Evolutionary conservation across 2,888 invertebrate species (phyloP), one percentile per base, ranked within the genome.

Genomic region (Catocala fraxini): DNA sequence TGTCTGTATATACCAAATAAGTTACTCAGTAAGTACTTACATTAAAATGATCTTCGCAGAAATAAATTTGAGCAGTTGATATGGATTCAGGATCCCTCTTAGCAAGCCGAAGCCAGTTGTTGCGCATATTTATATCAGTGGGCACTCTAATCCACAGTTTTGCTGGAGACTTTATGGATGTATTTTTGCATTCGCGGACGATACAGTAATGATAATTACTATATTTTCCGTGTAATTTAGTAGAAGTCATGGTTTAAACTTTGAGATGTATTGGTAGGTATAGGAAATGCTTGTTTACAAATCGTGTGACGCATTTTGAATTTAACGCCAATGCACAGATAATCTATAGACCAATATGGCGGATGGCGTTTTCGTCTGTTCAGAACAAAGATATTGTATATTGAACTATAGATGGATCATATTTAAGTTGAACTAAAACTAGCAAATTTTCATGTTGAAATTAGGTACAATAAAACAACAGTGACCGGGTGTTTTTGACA

Each of bases 1-100:
- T 35, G 35, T 35, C 35, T 35, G 5, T 9, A 34, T 49, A 35
- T 35, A 5, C 35, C 35, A 35, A 56, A 39, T 5, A 48, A 2
- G 42, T 12, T 45, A 5, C 10, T 42, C n/a, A 35, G 6, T 35
- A 35, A 6, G 48, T 53, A 53, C 54, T 59, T 49, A 54, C 54
- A 54, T 54, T 2, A 6, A 54, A 54, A 10, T 59, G 58, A 13
- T 59, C 58, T 47, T 59, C 53, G 34, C 59, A 59, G 7, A 59
- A 54, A 34, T 15, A 59, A 1, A 54, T 7, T 4, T 9, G 0
- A 35, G 15, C 35, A 35, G 0, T 6, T 0, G 46, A 47, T 12
- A 42, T 5, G 11, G 13, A 0, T 9, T 0, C 0, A 1, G 47
- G 52, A 42, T 59, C 33, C 13, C 59, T 13, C 9, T 43, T 7